A percentile compares a stretch with the other conserved stretches of the same genome.
phyloP scores from a whole-genome alignment of 2,113 vertebrate species.

The Leptobrachium leishanense region DNA sequence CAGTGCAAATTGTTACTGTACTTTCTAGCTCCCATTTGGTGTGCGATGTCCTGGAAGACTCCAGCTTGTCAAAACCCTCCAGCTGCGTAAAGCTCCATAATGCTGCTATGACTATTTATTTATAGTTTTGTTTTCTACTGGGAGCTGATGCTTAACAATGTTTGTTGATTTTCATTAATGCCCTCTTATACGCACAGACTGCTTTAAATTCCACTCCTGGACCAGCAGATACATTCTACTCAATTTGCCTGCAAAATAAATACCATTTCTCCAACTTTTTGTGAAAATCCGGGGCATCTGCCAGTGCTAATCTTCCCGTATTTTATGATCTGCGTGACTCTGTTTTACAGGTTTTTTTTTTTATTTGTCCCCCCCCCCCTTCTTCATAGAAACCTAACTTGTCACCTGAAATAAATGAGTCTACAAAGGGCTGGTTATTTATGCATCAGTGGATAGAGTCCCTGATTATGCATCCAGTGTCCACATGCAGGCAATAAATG shows the following conservation, averaged over 20 bases:
- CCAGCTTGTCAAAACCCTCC: not conserved
- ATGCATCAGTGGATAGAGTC: not conserved
- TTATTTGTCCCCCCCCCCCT: not conserved
- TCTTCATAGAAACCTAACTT: not conserved
- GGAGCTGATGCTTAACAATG: not conserved
- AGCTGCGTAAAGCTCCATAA: not conserved
- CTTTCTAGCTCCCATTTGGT: constrained; percentile 5
- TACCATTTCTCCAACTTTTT: not conserved
- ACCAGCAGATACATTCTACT: not conserved
- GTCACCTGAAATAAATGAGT: not conserved
- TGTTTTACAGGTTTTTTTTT: too few relatives aligned
- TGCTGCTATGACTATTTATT: constrained; percentile 28
- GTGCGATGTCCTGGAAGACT: not conserved
- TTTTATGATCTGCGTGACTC: not conserved
- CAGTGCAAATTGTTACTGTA: not conserved
- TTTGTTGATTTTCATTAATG: too few relatives aligned
- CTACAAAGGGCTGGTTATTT: not conserved
- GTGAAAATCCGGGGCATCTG: constrained; percentile 19
- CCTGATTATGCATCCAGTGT: too few relatives aligned
- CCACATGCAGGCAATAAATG: too few relatives aligned
- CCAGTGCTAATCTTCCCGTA: constrained; percentile 11
- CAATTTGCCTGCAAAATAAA: not conserved
- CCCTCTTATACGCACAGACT: too few relatives aligned
- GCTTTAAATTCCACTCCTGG: too few relatives aligned
- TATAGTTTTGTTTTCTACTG: not conserved